These are phyloP conservation scores for Lophotis ruficrista DNA, from an alignment of 2,113 vertebrate genomes.

Conservation along the genomic window DNA sequence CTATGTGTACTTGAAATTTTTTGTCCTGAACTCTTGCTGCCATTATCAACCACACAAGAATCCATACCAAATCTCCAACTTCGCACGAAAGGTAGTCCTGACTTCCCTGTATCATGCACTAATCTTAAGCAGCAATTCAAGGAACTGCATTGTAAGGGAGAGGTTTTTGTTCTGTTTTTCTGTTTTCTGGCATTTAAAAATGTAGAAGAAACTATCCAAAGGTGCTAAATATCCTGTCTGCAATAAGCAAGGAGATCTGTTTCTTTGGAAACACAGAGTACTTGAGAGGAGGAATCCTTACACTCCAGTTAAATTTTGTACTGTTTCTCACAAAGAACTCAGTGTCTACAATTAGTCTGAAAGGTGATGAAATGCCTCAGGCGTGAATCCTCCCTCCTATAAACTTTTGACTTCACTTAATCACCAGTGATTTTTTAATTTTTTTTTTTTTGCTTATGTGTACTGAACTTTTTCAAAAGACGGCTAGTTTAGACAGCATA, in stretches of 20 bases:
- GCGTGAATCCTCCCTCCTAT: neutral
- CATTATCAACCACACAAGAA: neutral
- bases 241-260: neutral
- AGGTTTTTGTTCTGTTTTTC: neutral
- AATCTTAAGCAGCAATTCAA: slow-evolving; percentile 2
- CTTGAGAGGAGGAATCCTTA: slow-evolving; percentile 49
- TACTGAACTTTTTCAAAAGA: slow-evolving; percentile 41
- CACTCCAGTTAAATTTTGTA: slow-evolving; percentile 9
- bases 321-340: slow-evolving; percentile 8
- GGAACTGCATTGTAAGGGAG: neutral
- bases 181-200: slow-evolving; percentile 20
- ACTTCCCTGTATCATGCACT: slow-evolving; percentile 2
- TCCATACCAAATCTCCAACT: neutral
- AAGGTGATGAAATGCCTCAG: neutral
- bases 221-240: slow-evolving; percentile 69
- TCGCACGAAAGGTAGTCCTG: neutral
- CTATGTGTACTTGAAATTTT: slow-evolving; percentile 67
- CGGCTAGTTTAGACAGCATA: neutral
- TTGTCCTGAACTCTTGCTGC: slow-evolving; percentile 4
- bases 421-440: neutral
- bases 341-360: neutral
- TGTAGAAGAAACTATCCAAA: slow-evolving; percentile 27
- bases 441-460: neutral
- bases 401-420: neutral
- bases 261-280: slow-evolving; percentile 22